phyloP scores from a whole-genome alignment of 1,140 invertebrate species.

The Bombus turneri region DNA sequence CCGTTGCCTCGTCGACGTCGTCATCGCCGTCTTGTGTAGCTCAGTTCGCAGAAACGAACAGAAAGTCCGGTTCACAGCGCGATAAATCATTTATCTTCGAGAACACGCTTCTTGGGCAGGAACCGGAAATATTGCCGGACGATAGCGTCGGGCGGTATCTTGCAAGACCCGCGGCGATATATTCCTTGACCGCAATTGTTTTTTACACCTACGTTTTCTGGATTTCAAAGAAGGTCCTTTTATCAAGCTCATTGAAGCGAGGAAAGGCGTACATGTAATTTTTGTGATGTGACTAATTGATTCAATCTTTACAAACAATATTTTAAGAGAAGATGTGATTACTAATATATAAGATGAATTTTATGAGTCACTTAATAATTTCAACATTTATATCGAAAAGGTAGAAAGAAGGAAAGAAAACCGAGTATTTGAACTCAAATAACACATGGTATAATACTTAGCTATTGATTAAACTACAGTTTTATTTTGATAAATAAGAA shows the following conservation, averaged over 20 bases:
- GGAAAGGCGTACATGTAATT: no score
- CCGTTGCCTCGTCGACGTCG: not conserved
- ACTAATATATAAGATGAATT: no score
- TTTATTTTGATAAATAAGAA: not conserved
- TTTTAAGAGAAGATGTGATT: no score
- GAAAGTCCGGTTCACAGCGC: constrained; percentile 50
- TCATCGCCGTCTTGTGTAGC: constrained; percentile 66
- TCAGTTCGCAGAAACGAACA: constrained; percentile 47
- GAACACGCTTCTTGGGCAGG: constrained; percentile 77
- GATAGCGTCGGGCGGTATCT: constrained; percentile 73
- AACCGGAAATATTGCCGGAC: constrained; percentile 76
- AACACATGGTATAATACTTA: no score
- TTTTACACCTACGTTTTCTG: constrained; percentile 12
- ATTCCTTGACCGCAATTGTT: constrained; percentile 8
- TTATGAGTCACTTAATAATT: no score
- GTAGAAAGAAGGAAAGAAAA: no score
- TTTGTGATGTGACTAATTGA: no score
- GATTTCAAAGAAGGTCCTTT: not conserved
- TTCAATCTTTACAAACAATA: no score
- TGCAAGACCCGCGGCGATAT: constrained; percentile 67
- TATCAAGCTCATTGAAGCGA: no score
- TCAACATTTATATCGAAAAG: no score
- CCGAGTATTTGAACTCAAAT: no score
- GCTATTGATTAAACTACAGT: no score
- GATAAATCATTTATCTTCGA: constrained; percentile 76